Evolutionary conservation across 2,888 invertebrate genomes (phyloP).

Genomic region (Cheilosia scutellata): DNA sequence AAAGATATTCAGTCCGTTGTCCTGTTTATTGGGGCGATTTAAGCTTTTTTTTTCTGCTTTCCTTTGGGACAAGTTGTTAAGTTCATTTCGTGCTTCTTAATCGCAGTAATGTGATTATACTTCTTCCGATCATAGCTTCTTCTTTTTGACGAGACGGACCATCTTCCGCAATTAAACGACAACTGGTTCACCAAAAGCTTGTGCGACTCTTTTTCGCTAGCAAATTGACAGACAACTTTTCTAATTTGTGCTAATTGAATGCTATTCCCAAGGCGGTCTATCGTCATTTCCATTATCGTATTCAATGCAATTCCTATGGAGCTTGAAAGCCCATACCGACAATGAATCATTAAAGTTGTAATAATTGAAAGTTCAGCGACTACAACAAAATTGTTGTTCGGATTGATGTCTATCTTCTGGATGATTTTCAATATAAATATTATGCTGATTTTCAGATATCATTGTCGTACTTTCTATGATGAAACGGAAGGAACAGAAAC

Average conservation of each 20-base stretch:
- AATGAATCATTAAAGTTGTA: background rate
- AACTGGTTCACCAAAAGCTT: slow-evolving; percentile 20
- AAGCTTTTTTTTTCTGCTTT: slow-evolving; percentile 38
- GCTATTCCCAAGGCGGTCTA: slow-evolving; percentile 50
- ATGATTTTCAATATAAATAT: slow-evolving; percentile 11
- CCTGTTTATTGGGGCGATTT: slow-evolving; percentile 14
- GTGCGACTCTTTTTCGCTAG: background rate
- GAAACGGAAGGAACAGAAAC: background rate
- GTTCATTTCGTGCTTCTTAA: slow-evolving; percentile 15
- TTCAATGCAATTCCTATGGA: background rate
- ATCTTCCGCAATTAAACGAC: slow-evolving; percentile 31
- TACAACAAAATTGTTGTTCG: slow-evolving; percentile 1
- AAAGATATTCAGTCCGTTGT: background rate
- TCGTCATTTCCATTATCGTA: slow-evolving; percentile 22
- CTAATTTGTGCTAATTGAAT: slow-evolving; percentile 70
- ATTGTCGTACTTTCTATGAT: background rate
- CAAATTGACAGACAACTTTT: slow-evolving; percentile 70
- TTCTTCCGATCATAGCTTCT: slow-evolving; percentile 27
- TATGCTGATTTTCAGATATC: slow-evolving; percentile 2
- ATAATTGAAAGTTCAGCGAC: slow-evolving; percentile 17
- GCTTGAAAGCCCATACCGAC: no score
- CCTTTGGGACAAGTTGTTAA: slow-evolving; percentile 30
- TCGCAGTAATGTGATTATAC: slow-evolving; percentile 41
- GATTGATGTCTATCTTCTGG: background rate
- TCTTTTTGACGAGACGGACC: background rate